phyloP scores from a whole-genome alignment of 1,140 invertebrate species.

The Ips typographus region DNA sequence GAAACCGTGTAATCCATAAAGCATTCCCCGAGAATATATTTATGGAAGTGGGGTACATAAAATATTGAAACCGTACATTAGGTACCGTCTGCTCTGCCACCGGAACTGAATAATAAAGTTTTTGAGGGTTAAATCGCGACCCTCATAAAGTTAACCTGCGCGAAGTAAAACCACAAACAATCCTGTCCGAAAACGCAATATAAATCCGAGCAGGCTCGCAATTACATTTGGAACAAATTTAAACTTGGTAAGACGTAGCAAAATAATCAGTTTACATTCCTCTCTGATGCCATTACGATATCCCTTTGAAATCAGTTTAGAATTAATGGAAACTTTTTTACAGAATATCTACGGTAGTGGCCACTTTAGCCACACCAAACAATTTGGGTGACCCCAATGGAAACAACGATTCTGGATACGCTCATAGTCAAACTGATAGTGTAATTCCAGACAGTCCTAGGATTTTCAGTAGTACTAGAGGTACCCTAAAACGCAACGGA shows the following conservation, averaged over 20 bases:
- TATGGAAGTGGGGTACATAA: neutral
- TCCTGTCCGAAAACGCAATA: conserved; percentile 11
- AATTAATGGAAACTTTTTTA: conserved; percentile 39
- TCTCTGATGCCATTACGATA: too few relatives aligned
- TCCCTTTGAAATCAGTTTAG: neutral
- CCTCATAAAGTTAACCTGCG: conserved; percentile 17
- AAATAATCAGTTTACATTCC: too few relatives aligned
- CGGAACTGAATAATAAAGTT: conserved; percentile 25
- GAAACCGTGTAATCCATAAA: too few relatives aligned
- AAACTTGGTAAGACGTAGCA: neutral
- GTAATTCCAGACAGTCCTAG: conserved; percentile 59
- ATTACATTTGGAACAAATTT: conserved; percentile 5
- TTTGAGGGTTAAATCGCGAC: conserved; percentile 14
- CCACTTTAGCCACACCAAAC: conserved; percentile 57
- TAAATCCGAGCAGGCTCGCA: conserved; percentile 9
- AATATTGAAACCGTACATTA: conserved; percentile 5
- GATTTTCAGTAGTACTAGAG: conserved; percentile 30
- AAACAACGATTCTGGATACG: conserved; percentile 80
- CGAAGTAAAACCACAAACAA: conserved; percentile 22
- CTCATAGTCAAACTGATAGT: conserved; percentile 64
- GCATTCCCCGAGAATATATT: too few relatives aligned
- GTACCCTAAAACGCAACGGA: conserved; percentile 47
- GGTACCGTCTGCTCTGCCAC: conserved; percentile 6
- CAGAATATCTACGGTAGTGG: conserved; percentile 58
- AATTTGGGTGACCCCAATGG: conserved; percentile 68